Evolutionary conservation across 2,797 vertebrate genomes (phyloP), one percentile per base, ranked within the genome.

Genomic region (Limosa lapponica): DNA sequence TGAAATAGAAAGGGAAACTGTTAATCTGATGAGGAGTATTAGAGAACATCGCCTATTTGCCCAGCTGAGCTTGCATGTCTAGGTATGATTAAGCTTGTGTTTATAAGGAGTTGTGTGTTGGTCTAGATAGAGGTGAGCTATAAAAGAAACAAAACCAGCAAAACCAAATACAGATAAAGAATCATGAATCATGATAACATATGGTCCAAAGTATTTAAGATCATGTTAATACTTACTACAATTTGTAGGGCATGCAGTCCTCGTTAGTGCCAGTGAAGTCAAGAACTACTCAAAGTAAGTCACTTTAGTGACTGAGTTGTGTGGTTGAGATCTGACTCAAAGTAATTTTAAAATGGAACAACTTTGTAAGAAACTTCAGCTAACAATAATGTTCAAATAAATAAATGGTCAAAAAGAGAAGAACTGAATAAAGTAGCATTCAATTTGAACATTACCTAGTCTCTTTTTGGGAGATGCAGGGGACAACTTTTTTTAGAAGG

Each of bases 381-480:
- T 39, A 61, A 16, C 28, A 64, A 65, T 92, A 59, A 32, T 28
- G 15, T 32, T 54, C 27, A 54, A 54, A 32, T 41, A 66, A 93
- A 90, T 87, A 95, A 94, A 90, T 93, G 46, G 67, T 54, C 17
- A 65, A 82, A 94, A 91, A 90, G 49, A 91, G 48, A 96, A 86
- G 49, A 49, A 39, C 2, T 70, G 70, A 89, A 66, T 94, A 70
- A 93, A 89, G 78, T 64, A 80, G 36, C 72, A 72, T 91, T 92
- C 28, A 2, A 13, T 94, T 94, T 83, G 64, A 94, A 93, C 58
- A 73, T 90, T 92, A 93, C 69, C 69, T 95, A 37, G 85, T 91
- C 73, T 87, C 8, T 94, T 69, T 93, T 84, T 70, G 70, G 65
- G 67, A 96, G 3, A 32, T 24, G 5, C 18, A 22, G 32, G 11